Base-by-base conservation (phyloP, 2,888 invertebrate species). In the Allygus modestus region DNA sequence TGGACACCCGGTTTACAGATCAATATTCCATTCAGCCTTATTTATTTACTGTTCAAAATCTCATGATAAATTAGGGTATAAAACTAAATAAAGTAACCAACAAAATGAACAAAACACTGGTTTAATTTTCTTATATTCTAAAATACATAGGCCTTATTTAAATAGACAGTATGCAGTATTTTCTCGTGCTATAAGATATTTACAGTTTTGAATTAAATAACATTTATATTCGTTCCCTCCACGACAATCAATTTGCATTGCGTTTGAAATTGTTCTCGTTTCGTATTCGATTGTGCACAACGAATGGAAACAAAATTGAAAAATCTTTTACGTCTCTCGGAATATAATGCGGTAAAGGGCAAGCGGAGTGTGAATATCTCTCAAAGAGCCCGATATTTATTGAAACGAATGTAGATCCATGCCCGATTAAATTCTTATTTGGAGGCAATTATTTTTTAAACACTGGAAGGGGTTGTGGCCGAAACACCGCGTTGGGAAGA, bases 371-470 rank as follows among this genome's bases (percentile, higher is more conserved):
- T 58, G 37, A 79, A 79, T n/a, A 33, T 33, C 23, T 23, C 58
- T 79, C 79, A 79, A 79, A 79, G 54, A 58, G 79, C 7, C 79
- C 51, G 23, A 17, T 37, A 33, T 58, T 28, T 58, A 79, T 79
- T 37, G 79, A 23, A 79, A 79, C 79, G 79, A 58, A 79, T 77
- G 77, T 79, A 79, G 26, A 79, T 33, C 28, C 58, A 79, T 33
- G 58, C 79, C 31, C 58, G 79, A 79, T 79, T 79, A 79, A 28
- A 79, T 79, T 79, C 37, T 51, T 79, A 58, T 79, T 79, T 79
- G 54, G 58, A 54, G 58, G 79, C 79, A 79, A 79, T 79, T 79
- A 79, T 58, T 79, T 54, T 79, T 31, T 58, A 79, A 79, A 79
- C 58, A 79, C 79, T 79, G 79, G 58, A 79, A 79, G 79, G 79